Evolutionary conservation across 53 echinoderm and acorn worm species (phyloP).

Genomic region (Glandiceps talaboti): DNA sequence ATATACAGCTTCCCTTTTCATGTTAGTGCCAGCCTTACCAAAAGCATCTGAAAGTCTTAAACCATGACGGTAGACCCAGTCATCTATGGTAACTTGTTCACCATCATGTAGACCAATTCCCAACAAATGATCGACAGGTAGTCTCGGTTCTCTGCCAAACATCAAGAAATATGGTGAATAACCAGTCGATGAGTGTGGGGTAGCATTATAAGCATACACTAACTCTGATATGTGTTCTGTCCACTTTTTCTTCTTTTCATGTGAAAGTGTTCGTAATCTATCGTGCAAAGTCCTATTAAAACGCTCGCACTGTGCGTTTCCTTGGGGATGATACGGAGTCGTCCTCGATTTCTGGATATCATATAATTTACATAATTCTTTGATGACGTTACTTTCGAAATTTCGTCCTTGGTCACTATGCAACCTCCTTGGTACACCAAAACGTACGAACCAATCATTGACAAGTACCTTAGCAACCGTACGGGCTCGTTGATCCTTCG

Average conservation of each 20-base stretch:
- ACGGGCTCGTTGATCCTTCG: no score
- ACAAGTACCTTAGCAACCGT: no score
- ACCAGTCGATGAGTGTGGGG: slow-evolving; percentile 27
- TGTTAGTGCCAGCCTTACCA: background rate
- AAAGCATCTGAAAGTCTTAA: no score
- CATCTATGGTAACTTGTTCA: no score
- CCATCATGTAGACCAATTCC: no score
- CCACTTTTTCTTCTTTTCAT: slow-evolving; percentile 22
- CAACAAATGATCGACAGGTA: slow-evolving; percentile 29
- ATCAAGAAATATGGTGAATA: slow-evolving; percentile 36
- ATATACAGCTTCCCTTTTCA: background rate
- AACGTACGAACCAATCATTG: slow-evolving; percentile 28
- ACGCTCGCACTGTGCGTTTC: no score
- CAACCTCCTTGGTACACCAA: slow-evolving; percentile 32
- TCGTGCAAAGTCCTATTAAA: no score
- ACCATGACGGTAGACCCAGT: no score
- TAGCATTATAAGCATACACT: slow-evolving; percentile 25
- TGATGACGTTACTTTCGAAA: slow-evolving; percentile 32
- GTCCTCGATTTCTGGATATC: slow-evolving; percentile 27
- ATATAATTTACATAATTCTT: slow-evolving; percentile 32
- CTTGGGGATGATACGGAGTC: slow-evolving; percentile 44
- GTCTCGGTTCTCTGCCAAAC: no score
- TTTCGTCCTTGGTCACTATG: slow-evolving; percentile 38
- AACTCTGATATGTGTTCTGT: slow-evolving; percentile 31
- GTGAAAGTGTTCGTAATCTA: slow-evolving; percentile 17